Conservation (phyloP, 2,113 vertebrate species). For the Tympanuchus pallidicinctus region DNA sequence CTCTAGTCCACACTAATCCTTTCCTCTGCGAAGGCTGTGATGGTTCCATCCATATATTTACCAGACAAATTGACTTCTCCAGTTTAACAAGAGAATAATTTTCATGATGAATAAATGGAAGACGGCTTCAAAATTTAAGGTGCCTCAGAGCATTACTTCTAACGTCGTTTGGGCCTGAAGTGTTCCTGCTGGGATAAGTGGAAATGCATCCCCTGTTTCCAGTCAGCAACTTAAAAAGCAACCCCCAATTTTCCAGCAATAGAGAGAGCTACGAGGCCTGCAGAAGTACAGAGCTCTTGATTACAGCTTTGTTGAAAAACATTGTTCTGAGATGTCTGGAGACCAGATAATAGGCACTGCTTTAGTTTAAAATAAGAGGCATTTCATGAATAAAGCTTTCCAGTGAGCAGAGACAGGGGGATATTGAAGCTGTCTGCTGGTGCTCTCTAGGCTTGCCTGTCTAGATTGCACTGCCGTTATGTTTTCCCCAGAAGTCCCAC, state of each 20-base stretch:
- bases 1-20: not conserved
- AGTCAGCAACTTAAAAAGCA: slow-evolving; percentile 30
- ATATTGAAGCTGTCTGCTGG: slow-evolving; percentile 42
- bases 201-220: slow-evolving; percentile 8
- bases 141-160: not conserved
- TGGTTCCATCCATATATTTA: not conserved
- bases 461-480: not conserved
- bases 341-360: slow-evolving; percentile 52
- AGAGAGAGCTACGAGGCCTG: slow-evolving; percentile 6
- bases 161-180: not conserved
- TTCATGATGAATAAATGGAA: not conserved
- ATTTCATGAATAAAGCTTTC: slow-evolving; percentile 53
- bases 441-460: slow-evolving; percentile 30
- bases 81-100: slow-evolving; percentile 11
- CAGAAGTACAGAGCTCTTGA: slow-evolving; percentile 37
- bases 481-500: slow-evolving; percentile 19
- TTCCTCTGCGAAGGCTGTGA: not conserved
- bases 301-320: slow-evolving; percentile 61
- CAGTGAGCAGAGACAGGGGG: not conserved
- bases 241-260: slow-evolving; percentile 30
- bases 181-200: slow-evolving; percentile 2
- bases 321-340: slow-evolving; percentile 44
- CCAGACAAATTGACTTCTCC: not conserved
- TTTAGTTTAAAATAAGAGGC: slow-evolving; percentile 59
- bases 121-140: slow-evolving; percentile 4